A percentile compares a stretch with the other conserved stretches of the same genome.
phyloP scores from a whole-genome alignment of 1,140 invertebrate genomes.

The Melanaphis sacchari region DNA sequence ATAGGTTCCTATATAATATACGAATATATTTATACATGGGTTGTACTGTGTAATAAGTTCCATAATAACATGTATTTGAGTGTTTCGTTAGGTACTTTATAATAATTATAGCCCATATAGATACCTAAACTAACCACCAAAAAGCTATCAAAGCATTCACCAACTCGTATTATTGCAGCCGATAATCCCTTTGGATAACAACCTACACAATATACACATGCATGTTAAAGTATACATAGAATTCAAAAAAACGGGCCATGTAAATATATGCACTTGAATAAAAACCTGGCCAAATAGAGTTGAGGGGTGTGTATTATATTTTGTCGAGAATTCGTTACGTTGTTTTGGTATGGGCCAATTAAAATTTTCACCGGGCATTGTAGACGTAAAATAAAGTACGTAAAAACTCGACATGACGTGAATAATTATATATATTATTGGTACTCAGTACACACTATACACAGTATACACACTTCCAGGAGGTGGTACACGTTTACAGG shows the following conservation, averaged over 20 bases:
- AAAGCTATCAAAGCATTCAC: background rate
- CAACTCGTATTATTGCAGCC: background rate
- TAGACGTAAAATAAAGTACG: background rate
- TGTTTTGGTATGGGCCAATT: slow-evolving; percentile 14
- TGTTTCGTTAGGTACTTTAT: background rate
- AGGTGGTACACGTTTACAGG: background rate
- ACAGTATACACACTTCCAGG: background rate
- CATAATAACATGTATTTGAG: too few relatives aligned
- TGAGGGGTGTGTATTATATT: background rate
- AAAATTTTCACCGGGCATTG: slow-evolving; percentile 12
- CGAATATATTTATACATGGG: too few relatives aligned
- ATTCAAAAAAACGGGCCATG: background rate
- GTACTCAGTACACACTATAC: background rate
- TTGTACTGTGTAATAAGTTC: background rate
- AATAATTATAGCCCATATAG: background rate
- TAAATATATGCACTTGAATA: background rate
- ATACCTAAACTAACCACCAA: background rate
- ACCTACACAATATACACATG: background rate
- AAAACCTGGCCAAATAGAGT: too few relatives aligned
- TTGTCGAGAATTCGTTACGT: background rate
- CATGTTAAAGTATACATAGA: background rate
- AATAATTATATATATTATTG: background rate
- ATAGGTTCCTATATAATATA: background rate
- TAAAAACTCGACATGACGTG: background rate
- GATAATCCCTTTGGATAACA: background rate